Evolutionary conservation across 2,113 vertebrate genomes (phyloP), one percentile per base, ranked within the genome.

Genomic region (Ciconia stormi): DNA sequence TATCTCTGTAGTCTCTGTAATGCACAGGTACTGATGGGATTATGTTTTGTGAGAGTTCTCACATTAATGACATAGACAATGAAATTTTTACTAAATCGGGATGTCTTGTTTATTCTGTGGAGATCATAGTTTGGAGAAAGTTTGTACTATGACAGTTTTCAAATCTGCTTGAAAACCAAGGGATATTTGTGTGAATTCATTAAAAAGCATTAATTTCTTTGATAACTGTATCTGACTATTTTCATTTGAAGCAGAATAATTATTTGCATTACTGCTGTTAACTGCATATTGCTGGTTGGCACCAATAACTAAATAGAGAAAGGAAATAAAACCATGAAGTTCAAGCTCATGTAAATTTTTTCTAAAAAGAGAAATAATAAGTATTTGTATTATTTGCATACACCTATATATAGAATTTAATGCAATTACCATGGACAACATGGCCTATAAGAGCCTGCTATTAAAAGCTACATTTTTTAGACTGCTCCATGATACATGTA

Each of bases 51-150:
- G 78, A 93, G 34, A 1, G 0, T 73, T 78, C 59, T 76, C 49
- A 55, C 29, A 44, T 82, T 87, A 79, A 90, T 93, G 70, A 73
- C 50, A 50, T 5, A 76, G 70, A 61, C 66, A 82, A 19, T 53
- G 88, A 70, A 42, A 63, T 72, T 94, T 92, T 89, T 87, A 89
- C 74, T 94, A 86, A 91, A 92, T 79, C 61, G 21, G 65, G 14
- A 53, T 66, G 50, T 44, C 58, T 82, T 73, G 14, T 87, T 95
- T 96, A 47, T 86, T 93, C 91, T 50, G 22, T 17, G 17, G 50
- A 82, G 74, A 95, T 77, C 58, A 50, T 7, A 70, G 63, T 80
- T 67, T 87, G 83, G 20, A 87, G 50, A 49, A 95, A 87, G 79
- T 94, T 96, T 83, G 46, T 87, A 32, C 34, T 52, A 19, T 79